Percentiles rank a stretch among this genome's conserved stretches.
Conservation (phyloP, 2,797 vertebrate species). For the Cossypha heuglini region DNA sequence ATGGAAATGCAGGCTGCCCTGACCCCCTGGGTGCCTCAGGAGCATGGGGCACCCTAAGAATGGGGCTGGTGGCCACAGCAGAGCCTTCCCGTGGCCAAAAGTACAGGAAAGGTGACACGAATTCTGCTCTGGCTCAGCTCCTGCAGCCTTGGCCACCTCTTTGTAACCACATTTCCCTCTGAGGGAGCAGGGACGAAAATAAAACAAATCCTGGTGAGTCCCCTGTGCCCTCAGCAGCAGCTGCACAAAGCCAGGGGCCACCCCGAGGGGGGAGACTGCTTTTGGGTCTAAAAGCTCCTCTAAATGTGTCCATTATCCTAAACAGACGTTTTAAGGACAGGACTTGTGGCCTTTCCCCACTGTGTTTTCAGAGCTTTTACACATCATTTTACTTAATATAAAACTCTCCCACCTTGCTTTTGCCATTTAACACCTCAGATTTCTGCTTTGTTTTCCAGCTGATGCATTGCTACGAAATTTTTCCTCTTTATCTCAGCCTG, state of each 20-base stretch:
- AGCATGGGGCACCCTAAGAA: fast-evolving
- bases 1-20: not conserved
- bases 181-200: not conserved
- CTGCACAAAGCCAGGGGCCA: fast-evolving
- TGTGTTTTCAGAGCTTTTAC: not conserved
- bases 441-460: not conserved
- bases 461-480: not conserved
- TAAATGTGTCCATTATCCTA: not conserved
- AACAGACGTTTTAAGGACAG: not conserved
- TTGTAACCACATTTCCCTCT: not conserved
- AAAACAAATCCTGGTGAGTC: not conserved
- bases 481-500: not conserved
- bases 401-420: not conserved
- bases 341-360: not conserved
- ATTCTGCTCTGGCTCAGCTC: not conserved
- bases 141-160: not conserved
- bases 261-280: fast-evolving
- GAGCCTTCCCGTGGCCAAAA: not conserved
- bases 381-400: not conserved
- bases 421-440: not conserved
- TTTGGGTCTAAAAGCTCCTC: not conserved
- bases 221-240: not conserved
- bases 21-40: fast-evolving
- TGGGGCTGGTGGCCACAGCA: not conserved
- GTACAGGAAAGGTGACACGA: not conserved